phyloP scores from a whole-genome alignment of 2,797 vertebrate genomes.

The Agapornis canus region DNA sequence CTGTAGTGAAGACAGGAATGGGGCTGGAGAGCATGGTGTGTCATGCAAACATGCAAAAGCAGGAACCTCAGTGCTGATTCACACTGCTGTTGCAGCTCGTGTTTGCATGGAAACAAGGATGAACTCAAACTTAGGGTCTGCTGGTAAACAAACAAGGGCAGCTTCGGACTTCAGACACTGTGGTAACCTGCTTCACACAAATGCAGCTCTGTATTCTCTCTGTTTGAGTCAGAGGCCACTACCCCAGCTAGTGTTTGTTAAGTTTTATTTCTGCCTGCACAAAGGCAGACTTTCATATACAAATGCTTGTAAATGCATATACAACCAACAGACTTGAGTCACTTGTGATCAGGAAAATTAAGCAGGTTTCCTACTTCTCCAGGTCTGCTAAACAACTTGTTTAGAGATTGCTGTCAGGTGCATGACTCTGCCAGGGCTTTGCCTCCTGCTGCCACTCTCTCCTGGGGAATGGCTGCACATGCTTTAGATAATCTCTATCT shows the following conservation, averaged over 20 bases:
- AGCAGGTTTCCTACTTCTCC: neutral
- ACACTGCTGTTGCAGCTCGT: accelerated
- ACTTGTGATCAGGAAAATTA: neutral
- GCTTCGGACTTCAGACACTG: neutral
- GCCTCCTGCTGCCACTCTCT: neutral
- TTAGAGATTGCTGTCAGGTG: neutral
- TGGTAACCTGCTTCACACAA: neutral
- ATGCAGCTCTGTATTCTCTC: neutral
- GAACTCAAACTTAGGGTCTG: neutral
- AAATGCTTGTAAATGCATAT: neutral
- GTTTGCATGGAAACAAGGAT: neutral
- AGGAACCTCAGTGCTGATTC: neutral
- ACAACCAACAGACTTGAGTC: neutral
- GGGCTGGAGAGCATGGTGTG: neutral
- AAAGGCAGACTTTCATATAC: neutral
- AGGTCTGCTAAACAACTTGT: neutral
- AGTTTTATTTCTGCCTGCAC: neutral
- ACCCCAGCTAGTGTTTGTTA: neutral
- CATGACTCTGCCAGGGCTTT: neutral
- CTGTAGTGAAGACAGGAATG: neutral
- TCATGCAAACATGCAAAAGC: accelerated
- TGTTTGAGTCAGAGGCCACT: neutral
- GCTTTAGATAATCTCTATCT: neutral
- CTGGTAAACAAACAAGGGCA: neutral
- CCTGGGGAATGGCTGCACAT: neutral